Evolutionary conservation across 1,140 invertebrate species (phyloP), one percentile per base, ranked within the genome.

Genomic region (Leptinotarsa undecemlineata): DNA sequence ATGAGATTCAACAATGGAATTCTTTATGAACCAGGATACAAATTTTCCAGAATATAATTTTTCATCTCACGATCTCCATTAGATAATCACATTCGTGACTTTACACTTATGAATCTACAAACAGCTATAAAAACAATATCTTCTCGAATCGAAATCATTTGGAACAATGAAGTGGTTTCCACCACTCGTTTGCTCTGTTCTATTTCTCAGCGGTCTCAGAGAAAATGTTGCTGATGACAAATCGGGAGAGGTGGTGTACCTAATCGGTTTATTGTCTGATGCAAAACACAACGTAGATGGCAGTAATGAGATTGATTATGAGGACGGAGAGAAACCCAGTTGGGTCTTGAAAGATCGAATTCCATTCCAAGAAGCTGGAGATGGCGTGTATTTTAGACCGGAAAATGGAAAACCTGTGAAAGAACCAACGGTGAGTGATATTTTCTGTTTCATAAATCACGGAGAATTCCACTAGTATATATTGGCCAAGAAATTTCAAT

Each of bases 301-400:
- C 20, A 23, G 11, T 21, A 64, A 64, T 21, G 63, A 33, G 2
- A 20, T 64, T 15, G 17, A 17, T n/a, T 4, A 70, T 51, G 15
- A 21, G 19, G 47, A 60, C 6, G 48, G 23, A 48, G 42, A 74
- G 14, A 68, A 78, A 74, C 72, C 48, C 8, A 73, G 73, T n/a
- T 57, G 64, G 17, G 13, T 74, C n/a, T 66, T 79, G 62, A 21
- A 8, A 6, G 71, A 75, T 57, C 78, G 73, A 4, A 77, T 79
- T 61, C 57, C 69, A 5, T 33, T 72, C 4, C 20, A 76, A 33
- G 23, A 72, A 51, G 77, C 77, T 15, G 77, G 75, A 1, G 77
- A 78, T 71, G 77, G 77, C 17, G 75, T 78, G 3, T 78, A 78
- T 62, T 78, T 78, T 48, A 74, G 60, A 20, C 75, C 77, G 13